Conservation (phyloP, 2,888 invertebrate genomes). For the Buathra laborator region DNA sequence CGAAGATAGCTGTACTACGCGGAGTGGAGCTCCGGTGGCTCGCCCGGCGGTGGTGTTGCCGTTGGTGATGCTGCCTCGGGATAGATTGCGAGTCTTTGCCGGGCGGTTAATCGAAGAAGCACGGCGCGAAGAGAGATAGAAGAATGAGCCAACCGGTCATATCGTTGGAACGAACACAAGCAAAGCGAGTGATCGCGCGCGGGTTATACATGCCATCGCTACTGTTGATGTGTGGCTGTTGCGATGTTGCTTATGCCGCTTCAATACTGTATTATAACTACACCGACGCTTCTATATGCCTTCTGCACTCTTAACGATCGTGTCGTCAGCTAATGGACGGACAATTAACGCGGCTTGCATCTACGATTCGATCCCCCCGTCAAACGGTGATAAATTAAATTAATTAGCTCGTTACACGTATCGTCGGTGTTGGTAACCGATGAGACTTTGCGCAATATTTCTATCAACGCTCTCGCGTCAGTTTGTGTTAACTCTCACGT, state of each 20-base stretch:
- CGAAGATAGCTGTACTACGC: constrained; percentile 7
- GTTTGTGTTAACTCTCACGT: constrained; percentile 12
- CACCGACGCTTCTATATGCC: constrained; percentile 7
- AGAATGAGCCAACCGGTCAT: constrained; percentile 57
- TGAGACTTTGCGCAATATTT: constrained; percentile 42
- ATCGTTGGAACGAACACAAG: constrained; percentile 19
- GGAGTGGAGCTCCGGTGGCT: background rate
- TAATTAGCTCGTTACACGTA: constrained; percentile 82
- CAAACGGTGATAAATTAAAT: constrained; percentile 82
- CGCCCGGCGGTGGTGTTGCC: constrained; percentile 7
- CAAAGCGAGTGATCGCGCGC: constrained; percentile 1
- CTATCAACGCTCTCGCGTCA: background rate
- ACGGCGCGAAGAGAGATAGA: constrained; percentile 28
- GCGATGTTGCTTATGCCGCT: background rate
- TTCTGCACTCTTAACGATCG: constrained; percentile 73
- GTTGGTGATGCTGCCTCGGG: constrained; percentile 38
- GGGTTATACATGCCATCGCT: constrained; percentile 6
- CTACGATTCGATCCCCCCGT: constrained; percentile 80
- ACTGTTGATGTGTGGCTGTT: constrained; percentile 18
- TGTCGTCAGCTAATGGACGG: constrained; percentile 81
- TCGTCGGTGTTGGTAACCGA: background rate
- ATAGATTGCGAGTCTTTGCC: constrained; percentile 31
- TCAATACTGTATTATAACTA: constrained; percentile 22
- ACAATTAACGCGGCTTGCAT: constrained; percentile 81
- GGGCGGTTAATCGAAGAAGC: constrained; percentile 54